Base-by-base conservation (phyloP, 2,797 vertebrate species). In the Nyctalus aviator region DNA sequence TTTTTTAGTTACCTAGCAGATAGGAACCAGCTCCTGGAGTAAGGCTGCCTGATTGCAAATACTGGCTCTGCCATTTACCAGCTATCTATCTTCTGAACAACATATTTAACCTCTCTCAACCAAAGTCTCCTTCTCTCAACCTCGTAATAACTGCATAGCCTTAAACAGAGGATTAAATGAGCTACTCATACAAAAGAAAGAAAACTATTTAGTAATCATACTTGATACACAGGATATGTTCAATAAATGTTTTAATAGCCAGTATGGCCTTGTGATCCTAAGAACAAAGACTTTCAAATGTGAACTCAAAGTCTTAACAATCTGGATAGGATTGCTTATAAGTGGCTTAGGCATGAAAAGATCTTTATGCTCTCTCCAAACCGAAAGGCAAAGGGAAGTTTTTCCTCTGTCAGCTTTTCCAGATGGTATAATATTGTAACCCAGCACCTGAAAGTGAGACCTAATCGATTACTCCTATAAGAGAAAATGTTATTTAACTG, bases 271-370 rank as follows among this genome's bases (percentile, higher is more conserved):
- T 75, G 1, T 66, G 88, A 79, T 76, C 62, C 23, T 78, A 83
- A 71, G 69, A 83, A 68, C 20, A 66, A 4, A 83, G 13, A 11
- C 53, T 88, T 95, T 96, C 46, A 88, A 88, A 91, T 62, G 35
- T 71, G 82, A 95, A 57, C 37, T 82, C 14, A 84, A 84, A 64
- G 18, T 81, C 88, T 44, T 53, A 17, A 90, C 90, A 77, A 68
- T 62, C 17, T 90, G 35, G 8, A 44, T 75, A 77, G 12, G n/a
- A 18, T 93, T 84, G 30, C 66, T 83, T 85, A 75, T 69, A 83
- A 84, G 10, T 48, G 27, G 14, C 25, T 94, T 86, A 59, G 12
- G 17, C 37, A 46, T 85, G 88, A 90, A 90, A 78, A 78, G 5
- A 79, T 69, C 41, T 68, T 83, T 69, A 32, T 62, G 20, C 71